Base-by-base conservation (phyloP, 2,113 vertebrate genomes). In the Neotoma lepida region DNA sequence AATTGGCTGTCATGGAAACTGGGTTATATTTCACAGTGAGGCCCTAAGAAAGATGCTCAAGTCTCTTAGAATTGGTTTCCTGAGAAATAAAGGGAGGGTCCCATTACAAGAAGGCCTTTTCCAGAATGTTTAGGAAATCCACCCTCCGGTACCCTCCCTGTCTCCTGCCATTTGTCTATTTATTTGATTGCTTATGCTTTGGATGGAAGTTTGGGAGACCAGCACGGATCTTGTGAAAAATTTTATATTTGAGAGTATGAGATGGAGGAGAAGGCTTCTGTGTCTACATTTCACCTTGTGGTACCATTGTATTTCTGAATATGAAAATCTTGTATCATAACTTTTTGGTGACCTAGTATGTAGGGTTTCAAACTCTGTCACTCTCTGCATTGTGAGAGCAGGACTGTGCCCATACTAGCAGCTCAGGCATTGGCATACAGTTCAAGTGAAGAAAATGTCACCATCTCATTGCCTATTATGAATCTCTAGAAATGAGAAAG, bases 1-100 rank as follows among this genome's bases (percentile, higher is more conserved):
- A 81, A 46, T 28, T 86, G 4, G 54, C 88, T 93, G n/a, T 76
- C 56, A 76, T 24, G 85, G 93, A 86, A 63, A 86, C 41, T 54
- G 64, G 28, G n/a, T 73, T 39, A 13, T 61, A 54, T 66, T 82
- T 35, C n/a, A 33, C 35, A 71, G 39, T 7, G 24, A 63, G 73
- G 15, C 10, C 35, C 22, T n/a, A 90, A 44, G 76, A 44, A 91
- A 95, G 17, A 26, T 54, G 17, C 22, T 88, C 70, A 8, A 4
- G 28, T 82, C 33, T 44, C 15, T 76, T 35, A 51, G 64, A 73
- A 77, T 78, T 9, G 0, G 18, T 71, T 86, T 90, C 30, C 56
- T 39, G 7, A 2, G 28, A 41, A 73, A 61, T 71, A 28, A 56
- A 41, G 22, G 58, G 30, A 82, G 3, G 9, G 4, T 56, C 89